Base-by-base conservation (phyloP, 2,888 invertebrate species). In the Epistrophe eligans region DNA sequence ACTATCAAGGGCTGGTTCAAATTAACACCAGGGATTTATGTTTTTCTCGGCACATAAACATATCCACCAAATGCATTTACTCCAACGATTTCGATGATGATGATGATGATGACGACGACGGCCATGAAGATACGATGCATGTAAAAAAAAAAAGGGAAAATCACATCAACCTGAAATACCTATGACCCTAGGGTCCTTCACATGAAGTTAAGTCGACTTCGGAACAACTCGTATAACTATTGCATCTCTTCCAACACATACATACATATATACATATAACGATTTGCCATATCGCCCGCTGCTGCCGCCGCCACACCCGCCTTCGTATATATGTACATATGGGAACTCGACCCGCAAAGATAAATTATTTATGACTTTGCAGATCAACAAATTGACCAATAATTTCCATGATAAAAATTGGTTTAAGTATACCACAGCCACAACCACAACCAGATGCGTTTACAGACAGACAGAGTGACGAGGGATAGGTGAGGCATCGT, bases 311-410 rank as follows among this genome's bases (percentile, higher is more conserved):
- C 38, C 40, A 6, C 52, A 2, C 2, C 13, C 52, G 2, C n/a
- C n/a, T n/a, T n/a, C n/a, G n/a, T n/a, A n/a, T n/a, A n/a, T n/a
- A n/a, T n/a, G n/a, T n/a, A n/a, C 11, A 17, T 17, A 79, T 24
- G 71, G 8, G 50, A 72, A 72, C 66, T 48, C 70, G 71, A 60
- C 64, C 60, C 62, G 70, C 70, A 70, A 76, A 87, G 87, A 87
- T 87, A 87, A 83, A 87, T 91, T 91, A 92, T 92, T 92, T 92
- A 92, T 92, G 91, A 91, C 91, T 90, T 91, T 91, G 90, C 91
- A 92, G 92, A 91, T 92, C 92, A 90, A 91, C 92, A 92, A 92
- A 92, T 92, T 92, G 92, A 91, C 91, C 91, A 92, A 91, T 92
- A 92, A 92, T 91, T 91, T 92, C 89, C 82, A 66, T 82, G 89